These are phyloP conservation scores for Dicycla oo DNA, from an alignment of 2,888 invertebrate species.

Conservation along the genomic window DNA sequence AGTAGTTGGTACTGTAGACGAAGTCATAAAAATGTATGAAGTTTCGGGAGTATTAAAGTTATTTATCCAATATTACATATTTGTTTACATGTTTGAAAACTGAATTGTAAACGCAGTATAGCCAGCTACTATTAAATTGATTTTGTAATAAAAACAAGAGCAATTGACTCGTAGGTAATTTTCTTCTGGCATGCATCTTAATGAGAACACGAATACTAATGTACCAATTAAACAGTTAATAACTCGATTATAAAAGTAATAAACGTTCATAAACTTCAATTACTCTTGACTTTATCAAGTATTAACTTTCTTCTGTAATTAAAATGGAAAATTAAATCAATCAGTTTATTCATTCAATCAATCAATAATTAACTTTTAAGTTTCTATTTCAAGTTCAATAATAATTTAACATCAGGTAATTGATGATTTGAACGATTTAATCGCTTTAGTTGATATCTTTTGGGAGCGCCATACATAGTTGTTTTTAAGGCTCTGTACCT, in stretches of 20 bases:
- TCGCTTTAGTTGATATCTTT: not conserved
- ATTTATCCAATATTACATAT: not conserved
- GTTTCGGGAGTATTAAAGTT: not conserved
- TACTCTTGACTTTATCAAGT: not conserved
- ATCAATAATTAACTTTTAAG: not conserved
- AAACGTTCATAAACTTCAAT: not conserved
- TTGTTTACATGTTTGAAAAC: not conserved
- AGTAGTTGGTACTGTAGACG: not conserved
- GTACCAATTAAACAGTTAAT: slow-evolving; percentile 5
- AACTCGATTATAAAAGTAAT: not conserved
- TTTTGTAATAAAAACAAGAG: not conserved
- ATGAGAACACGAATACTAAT: slow-evolving; percentile 17
- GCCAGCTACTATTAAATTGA: not conserved
- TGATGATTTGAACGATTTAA: not conserved
- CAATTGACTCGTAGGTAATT: not conserved
- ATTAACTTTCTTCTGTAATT: slow-evolving; percentile 27
- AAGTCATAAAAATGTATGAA: not conserved
- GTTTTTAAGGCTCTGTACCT: no score
- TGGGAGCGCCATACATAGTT: not conserved
- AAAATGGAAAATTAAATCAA: slow-evolving; percentile 9
- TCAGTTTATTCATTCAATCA: slow-evolving; percentile 7
- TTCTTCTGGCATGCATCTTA: slow-evolving; percentile 1
- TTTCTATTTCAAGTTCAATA: slow-evolving; percentile 11
- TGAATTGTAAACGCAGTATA: not conserved
- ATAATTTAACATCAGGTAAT: not conserved